Evolutionary conservation across 2,113 vertebrate species (phyloP).

Genomic region (Morone chrysops): DNA sequence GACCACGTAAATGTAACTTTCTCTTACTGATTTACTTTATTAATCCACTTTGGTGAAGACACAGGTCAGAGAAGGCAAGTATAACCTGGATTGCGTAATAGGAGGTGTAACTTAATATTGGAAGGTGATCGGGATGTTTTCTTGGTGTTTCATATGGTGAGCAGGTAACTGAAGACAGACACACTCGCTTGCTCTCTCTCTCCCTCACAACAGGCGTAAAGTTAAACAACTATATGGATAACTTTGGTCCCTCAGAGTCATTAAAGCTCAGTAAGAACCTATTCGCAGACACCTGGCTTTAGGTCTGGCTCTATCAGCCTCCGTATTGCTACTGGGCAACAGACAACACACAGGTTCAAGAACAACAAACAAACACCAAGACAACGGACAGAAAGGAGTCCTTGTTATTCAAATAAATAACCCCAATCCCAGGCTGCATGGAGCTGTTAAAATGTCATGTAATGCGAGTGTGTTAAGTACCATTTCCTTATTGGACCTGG

Average conservation of each 20-base stretch:
- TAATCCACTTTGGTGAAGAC: neutral
- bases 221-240: neutral
- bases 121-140: conserved; percentile 43
- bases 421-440: neutral
- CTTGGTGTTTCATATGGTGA: conserved; percentile 15
- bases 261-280: conserved; percentile 5
- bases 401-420: conserved; percentile 18
- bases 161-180: conserved; percentile 40
- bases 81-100: neutral
- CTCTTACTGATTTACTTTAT: conserved; percentile 8
- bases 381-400: conserved; percentile 9
- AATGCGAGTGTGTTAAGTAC: neutral
- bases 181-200: neutral
- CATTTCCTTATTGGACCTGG: neutral
- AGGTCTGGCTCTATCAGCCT: neutral
- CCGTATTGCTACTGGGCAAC: conserved; percentile 38
- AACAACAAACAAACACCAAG: conserved; percentile 30
- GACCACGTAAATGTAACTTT: too few species aligned
- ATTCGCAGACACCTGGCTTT: conserved; percentile 9
- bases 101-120: conserved; percentile 32
- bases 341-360: conserved; percentile 41
- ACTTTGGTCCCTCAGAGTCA: neutral
- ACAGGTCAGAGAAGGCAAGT: neutral
- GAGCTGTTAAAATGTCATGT: neutral
- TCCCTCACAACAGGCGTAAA: neutral